phyloP scores from a whole-genome alignment of 1,140 invertebrate genomes.

The Acromyrmex charruanus region DNA sequence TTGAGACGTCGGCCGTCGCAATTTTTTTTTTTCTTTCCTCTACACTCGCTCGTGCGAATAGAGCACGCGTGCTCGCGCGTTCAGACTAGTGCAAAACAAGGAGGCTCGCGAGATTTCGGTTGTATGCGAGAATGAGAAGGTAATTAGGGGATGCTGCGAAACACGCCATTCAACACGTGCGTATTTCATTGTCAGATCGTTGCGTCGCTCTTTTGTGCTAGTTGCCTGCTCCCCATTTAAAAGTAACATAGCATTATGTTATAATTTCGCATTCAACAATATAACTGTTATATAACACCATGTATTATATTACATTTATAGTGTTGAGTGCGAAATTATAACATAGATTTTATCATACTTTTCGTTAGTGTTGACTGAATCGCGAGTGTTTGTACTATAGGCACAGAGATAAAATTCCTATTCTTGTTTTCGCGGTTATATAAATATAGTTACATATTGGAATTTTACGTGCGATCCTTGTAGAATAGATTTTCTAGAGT shows the following conservation, averaged over 20 bases:
- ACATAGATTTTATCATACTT: too few species aligned
- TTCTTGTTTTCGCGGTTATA: background rate
- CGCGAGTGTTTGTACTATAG: background rate
- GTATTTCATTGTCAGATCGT: background rate
- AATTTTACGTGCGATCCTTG: background rate
- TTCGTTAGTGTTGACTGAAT: too few species aligned
- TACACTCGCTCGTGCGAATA: slow-evolving; percentile 1
- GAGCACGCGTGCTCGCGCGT: background rate
- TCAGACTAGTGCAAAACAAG: background rate
- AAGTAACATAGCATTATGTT: too few species aligned
- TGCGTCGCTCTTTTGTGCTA: background rate
- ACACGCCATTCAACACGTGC: background rate
- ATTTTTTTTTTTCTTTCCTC: slow-evolving; percentile 44
- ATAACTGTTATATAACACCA: too few species aligned
- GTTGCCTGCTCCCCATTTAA: background rate
- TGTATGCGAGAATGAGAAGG: background rate
- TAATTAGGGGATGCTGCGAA: slow-evolving; percentile 17
- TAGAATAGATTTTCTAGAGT: background rate
- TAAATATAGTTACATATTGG: background rate
- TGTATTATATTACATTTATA: too few species aligned
- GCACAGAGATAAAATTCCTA: background rate
- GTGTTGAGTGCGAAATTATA: too few species aligned
- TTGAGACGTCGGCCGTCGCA: slow-evolving; percentile 66
- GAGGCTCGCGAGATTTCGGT: background rate
- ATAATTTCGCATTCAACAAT: too few species aligned